These are phyloP conservation scores for Apotomis turbidana DNA, from an alignment of 2,888 invertebrate species.

Conservation along the genomic window DNA sequence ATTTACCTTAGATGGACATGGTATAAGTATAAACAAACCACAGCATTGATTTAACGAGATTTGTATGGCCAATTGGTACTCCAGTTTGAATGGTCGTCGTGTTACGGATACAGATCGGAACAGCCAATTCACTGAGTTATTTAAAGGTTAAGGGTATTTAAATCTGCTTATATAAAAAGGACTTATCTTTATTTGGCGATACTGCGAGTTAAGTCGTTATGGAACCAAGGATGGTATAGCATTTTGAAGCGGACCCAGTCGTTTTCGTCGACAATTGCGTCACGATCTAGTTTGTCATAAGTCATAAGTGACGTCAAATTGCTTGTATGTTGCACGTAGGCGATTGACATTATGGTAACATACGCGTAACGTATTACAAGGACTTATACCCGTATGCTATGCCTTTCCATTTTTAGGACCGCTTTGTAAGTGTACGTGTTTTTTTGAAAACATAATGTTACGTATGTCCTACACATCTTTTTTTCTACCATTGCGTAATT, in stretches of 20 bases:
- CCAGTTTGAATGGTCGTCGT: slow-evolving; percentile 27
- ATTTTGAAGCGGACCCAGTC: slow-evolving; percentile 34
- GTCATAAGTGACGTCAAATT: slow-evolving; percentile 42
- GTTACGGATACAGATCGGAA: slow-evolving; percentile 36
- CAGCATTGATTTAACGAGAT: slow-evolving; percentile 3
- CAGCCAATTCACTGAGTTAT: slow-evolving; percentile 37
- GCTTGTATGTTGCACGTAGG: slow-evolving; percentile 20
- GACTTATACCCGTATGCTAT: not conserved
- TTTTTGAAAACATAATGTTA: too few species aligned
- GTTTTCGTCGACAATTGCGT: slow-evolving; percentile 40
- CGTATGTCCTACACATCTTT: too few species aligned
- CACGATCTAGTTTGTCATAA: slow-evolving; percentile 33
- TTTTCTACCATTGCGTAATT: too few species aligned
- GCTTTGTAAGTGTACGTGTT: too few species aligned
- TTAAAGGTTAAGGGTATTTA: slow-evolving; percentile 39
- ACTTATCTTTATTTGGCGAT: not conserved
- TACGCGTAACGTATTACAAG: slow-evolving; percentile 2
- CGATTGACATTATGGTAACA: slow-evolving; percentile 37
- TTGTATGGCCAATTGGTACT: slow-evolving; percentile 17
- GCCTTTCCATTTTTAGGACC: not conserved
- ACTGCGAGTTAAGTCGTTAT: not conserved
- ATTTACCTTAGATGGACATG: slow-evolving; percentile 5
- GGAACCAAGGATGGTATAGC: not conserved
- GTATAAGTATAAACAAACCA: slow-evolving; percentile 18
- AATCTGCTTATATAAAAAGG: not conserved